These are phyloP conservation scores for Tokudaia tokunoshimensis DNA, from an alignment of 2,797 vertebrate genomes.

Conservation along the genomic window DNA sequence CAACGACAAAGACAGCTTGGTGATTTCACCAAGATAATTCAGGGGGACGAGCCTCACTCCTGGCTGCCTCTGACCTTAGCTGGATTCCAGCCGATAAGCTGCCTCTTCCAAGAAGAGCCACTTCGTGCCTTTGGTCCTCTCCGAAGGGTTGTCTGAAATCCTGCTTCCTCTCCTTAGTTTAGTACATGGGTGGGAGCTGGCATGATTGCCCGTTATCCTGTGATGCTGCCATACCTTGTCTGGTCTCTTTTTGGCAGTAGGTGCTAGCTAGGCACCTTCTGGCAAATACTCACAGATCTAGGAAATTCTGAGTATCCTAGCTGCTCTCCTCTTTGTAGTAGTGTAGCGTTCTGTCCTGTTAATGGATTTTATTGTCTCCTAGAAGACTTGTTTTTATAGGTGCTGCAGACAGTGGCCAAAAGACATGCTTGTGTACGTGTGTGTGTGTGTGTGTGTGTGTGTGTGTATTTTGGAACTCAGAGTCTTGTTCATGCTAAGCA, in stretches of 20 bases:
- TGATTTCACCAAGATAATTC: not conserved
- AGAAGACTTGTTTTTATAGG: not conserved
- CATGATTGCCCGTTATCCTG: not conserved
- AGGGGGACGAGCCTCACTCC: not conserved
- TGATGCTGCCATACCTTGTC: not conserved
- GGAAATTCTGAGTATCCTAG: not conserved
- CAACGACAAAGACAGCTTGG: not conserved
- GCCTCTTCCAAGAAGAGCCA: not conserved
- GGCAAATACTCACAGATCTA: not conserved
- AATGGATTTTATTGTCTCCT: not conserved
- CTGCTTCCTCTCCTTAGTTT: not conserved
- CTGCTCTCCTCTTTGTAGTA: not conserved
- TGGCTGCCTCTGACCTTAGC: not conserved
- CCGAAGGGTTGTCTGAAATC: not conserved
- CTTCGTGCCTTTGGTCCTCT: not conserved
- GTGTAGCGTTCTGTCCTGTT: not conserved
- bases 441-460: not conserved
- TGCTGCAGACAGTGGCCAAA: slow-evolving; percentile 12
- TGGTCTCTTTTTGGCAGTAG: not conserved
- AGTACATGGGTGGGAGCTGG: not conserved
- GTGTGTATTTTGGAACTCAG: not conserved
- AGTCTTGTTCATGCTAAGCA: not conserved
- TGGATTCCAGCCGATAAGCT: not conserved
- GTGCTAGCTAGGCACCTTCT: not conserved
- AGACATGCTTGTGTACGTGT: not conserved